Evolutionary conservation across 2,888 invertebrate species (phyloP), one percentile per base, ranked within the genome.

Genomic region (Elmis aenea): DNA sequence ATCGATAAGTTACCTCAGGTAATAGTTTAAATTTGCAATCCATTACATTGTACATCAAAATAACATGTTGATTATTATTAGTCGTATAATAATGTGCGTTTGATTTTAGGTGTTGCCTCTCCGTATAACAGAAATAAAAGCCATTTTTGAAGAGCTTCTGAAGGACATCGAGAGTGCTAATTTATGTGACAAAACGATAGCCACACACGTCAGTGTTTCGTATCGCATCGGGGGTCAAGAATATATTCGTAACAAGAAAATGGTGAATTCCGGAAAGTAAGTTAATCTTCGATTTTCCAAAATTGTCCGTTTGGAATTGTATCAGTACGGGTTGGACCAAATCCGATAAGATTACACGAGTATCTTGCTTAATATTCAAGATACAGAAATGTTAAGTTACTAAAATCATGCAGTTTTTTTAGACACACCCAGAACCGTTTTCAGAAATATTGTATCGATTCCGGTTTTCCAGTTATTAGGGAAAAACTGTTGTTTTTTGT

Each of bases 181-280:
- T 22, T 10, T 40, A 8, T 16, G 30, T 11, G 21, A 36, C 2
- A 26, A 23, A 5, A 46, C 51, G 2, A 46, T 49, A 37, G 38
- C 42, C 4, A 36, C 47, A 5, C 18, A 38, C 20, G 37, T 39
- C 5, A 31, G 33, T 5, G 41, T 51, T 2, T 31, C 26, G 9
- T 51, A 38, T 15, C 43, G 47, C 23, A 51, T 51, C 11, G 51
- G 51, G 0, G 32, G 32, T 21, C 36, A 20, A 16, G 37, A 26
- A n/a, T 51, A 51, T 31, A 38, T 43, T 26, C 37, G 45, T 8
- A 45, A 43, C 26, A 48, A 48, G 21, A 45, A 43, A 20, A 45
- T 48, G 42, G 34, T 43, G 9, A 23, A 27, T 12, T 15, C n/a
- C 3, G 13, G n/a, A n/a, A n/a, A n/a, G n/a, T n/a, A n/a, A n/a